phyloP scores from a whole-genome alignment of 2,113 vertebrate species.

The Hypocryptadius cinnamomeus region DNA sequence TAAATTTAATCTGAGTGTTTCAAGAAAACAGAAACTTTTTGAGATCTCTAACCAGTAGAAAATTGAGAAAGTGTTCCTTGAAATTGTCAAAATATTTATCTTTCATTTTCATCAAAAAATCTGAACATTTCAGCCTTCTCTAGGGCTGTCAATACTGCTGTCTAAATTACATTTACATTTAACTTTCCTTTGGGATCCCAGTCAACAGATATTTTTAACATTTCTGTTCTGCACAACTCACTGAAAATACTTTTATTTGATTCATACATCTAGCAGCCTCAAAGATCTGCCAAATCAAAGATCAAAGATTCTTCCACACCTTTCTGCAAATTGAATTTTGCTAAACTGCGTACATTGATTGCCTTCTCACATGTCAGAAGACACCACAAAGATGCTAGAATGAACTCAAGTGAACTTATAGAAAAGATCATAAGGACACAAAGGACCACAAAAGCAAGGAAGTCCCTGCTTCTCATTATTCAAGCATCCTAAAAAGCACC shows the following conservation, averaged over 20 bases:
- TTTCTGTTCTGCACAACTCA: neutral
- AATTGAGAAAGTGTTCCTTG: slow-evolving; percentile 3
- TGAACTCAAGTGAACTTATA: neutral
- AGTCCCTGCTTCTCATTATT: neutral
- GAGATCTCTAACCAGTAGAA: neutral
- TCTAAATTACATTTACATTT: slow-evolving; percentile 33
- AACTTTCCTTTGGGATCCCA: slow-evolving; percentile 27
- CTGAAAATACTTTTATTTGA: neutral
- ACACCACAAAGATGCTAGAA: neutral
- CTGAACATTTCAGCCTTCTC: slow-evolving; percentile 41
- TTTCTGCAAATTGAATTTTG: neutral
- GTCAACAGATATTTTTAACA: slow-evolving; percentile 38
- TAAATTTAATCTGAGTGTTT: slow-evolving; percentile 10
- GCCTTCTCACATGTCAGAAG: neutral
- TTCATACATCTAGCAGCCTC: neutral
- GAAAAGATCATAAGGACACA: neutral
- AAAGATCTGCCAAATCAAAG: neutral
- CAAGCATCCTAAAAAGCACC: neutral
- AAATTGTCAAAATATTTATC: slow-evolving; percentile 51
- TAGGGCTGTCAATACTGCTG: slow-evolving; percentile 13
- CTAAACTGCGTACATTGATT: neutral
- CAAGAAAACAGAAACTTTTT: slow-evolving; percentile 45
- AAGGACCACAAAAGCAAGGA: neutral
- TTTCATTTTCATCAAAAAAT: slow-evolving; percentile 30
- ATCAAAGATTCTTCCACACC: neutral